Conservation (phyloP, 23 tunicate species). For the Aplidium turbinatum region DNA sequence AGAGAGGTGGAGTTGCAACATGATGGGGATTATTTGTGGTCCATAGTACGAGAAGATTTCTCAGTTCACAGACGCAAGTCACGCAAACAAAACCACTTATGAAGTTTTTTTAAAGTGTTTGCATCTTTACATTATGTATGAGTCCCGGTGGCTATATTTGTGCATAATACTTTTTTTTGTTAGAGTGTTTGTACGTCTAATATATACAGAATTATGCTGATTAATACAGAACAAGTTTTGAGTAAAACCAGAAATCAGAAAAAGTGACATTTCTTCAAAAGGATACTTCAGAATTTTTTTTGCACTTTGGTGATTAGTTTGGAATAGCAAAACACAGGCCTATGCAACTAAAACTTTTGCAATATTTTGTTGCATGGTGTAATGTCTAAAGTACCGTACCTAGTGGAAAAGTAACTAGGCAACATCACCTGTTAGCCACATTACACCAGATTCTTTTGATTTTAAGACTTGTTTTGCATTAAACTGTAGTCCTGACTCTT, state of each 20-base stretch:
- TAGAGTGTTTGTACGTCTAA: background rate
- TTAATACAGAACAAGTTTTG: constrained; percentile 5
- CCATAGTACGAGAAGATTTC: background rate
- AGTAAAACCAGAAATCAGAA: constrained; percentile 6
- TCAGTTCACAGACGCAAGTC: too few relatives aligned
- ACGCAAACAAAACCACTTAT: background rate
- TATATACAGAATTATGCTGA: background rate
- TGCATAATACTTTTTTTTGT: background rate
- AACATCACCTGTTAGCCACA: too few relatives aligned
- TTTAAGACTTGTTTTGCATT: too few relatives aligned
- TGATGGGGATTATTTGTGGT: constrained; percentile 1
- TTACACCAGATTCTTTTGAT: too few relatives aligned
- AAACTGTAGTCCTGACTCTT: too few relatives aligned
- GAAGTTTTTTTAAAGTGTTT: constrained; percentile 1
- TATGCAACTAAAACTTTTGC: too few relatives aligned
- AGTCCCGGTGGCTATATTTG: background rate
- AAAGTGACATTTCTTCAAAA: background rate
- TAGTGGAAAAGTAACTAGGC: too few relatives aligned
- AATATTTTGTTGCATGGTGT: too few relatives aligned
- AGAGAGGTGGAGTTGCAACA: constrained; percentile 4
- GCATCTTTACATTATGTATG: background rate
- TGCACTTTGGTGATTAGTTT: too few relatives aligned
- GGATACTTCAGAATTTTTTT: too few relatives aligned
- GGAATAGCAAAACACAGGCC: too few relatives aligned
- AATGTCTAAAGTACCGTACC: too few relatives aligned